Conservation (phyloP, 2,888 invertebrate genomes). For the Sarcophaga subvicina region DNA sequence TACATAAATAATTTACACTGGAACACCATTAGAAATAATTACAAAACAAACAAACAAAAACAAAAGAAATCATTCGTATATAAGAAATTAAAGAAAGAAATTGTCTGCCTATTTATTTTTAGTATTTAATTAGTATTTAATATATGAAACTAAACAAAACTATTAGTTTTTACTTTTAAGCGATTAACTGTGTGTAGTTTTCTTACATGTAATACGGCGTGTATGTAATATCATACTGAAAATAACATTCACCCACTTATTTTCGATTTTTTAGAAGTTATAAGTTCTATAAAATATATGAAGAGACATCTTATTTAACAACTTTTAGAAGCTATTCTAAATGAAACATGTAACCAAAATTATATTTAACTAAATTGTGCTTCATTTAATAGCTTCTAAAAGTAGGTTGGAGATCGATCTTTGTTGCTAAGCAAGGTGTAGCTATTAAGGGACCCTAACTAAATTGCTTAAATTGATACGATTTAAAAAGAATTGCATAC, state of each 20-base stretch:
- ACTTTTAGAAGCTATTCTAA: constrained; percentile 61
- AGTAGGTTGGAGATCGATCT: background rate
- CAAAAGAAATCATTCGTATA: constrained; percentile 26
- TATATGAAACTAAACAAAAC: constrained; percentile 48
- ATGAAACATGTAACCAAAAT: constrained; percentile 40
- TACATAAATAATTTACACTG: constrained; percentile 25
- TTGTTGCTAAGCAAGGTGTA: background rate
- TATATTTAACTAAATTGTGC: constrained; percentile 30
- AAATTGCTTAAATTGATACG: background rate
- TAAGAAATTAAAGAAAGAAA: constrained; percentile 42
- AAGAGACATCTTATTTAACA: background rate
- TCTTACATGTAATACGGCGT: constrained; percentile 19
- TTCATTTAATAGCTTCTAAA: constrained; percentile 66
- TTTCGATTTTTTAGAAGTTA: constrained; percentile 9
- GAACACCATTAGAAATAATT: constrained; percentile 58
- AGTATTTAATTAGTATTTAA: constrained; percentile 58
- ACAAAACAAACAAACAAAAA: constrained; percentile 14
- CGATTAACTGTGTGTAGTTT: constrained; percentile 36
- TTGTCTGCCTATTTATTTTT: constrained; percentile 64
- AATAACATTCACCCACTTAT: constrained; percentile 47
- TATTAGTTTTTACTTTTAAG: constrained; percentile 49
- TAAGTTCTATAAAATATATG: background rate
- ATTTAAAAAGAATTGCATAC: too few relatives aligned
- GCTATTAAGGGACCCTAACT: background rate
- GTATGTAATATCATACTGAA: constrained; percentile 37